Percentiles rank a stretch among this genome's conserved stretches.
Evolutionary conservation across 2,888 invertebrate genomes (phyloP).

Genomic region (Onthophagus sagittarius): DNA sequence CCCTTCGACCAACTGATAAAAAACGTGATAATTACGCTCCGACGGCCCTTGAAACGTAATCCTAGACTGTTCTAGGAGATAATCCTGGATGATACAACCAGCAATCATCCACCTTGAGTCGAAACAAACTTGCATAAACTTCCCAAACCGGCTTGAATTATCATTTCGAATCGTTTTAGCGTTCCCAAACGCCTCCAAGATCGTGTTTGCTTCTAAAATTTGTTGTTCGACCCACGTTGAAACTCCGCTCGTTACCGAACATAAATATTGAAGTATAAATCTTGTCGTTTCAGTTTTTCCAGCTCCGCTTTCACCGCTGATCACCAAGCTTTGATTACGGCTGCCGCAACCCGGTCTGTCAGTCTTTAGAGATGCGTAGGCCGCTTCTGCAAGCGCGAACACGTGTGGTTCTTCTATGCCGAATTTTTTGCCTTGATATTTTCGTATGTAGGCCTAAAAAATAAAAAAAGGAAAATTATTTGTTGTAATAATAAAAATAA

Average conservation of each 20-base stretch:
- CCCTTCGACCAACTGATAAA: conserved; percentile 86
- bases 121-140: conserved; percentile 91
- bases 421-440: conserved; percentile 79
- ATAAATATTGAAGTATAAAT: conserved; percentile 86
- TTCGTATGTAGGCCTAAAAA: conserved; percentile 74
- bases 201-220: conserved; percentile 90
- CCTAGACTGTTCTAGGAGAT: conserved; percentile 83
- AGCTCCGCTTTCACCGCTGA: conserved; percentile 90
- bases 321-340: conserved; percentile 77
- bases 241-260: conserved; percentile 75
- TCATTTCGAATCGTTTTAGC: conserved; percentile 91
- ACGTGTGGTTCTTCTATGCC: conserved; percentile 82
- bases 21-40: conserved; percentile 88
- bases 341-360: conserved; percentile 35
- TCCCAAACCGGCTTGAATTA: conserved; percentile 91
- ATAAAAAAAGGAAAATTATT: conserved; percentile 17
- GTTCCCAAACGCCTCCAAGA: conserved; percentile 90
- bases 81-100: conserved; percentile 89
- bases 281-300: conserved; percentile 94
- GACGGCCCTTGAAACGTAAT: conserved; percentile 85
- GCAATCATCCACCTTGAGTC: conserved; percentile 85
- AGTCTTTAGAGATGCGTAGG: conserved; percentile 71
- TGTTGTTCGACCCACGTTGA: conserved; percentile 95
- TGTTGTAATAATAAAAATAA: neutral
- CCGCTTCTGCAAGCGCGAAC: conserved; percentile 86